Evolutionary conservation across 2,888 invertebrate genomes (phyloP), one percentile per base, ranked within the genome.

Genomic region (Lacanobia wlatinum): DNA sequence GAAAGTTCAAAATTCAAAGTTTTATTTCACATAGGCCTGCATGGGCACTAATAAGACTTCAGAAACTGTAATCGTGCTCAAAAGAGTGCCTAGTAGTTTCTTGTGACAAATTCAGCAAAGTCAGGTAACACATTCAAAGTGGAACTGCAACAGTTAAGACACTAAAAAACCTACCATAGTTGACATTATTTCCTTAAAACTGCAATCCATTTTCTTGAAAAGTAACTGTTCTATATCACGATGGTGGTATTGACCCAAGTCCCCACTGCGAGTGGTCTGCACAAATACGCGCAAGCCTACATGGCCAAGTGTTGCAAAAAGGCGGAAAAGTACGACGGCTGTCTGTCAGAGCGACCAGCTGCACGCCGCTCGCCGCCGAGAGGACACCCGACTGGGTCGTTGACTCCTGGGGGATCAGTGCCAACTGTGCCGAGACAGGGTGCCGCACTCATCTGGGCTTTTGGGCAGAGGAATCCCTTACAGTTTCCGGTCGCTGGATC

Each of bases 351-450:
- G 62, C 70, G 23, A 60, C 73, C 80, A 76, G 80, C 69, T 73
- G 78, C 73, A 55, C 55, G 61, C 48, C 72, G 67, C 28, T 28
- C 28, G 68, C 52, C 70, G 64, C 66, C 63, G 34, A 34, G 28
- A 73, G 73, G 84, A 71, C 69, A 73, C 59, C 61, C 64, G 61
- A 62, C 59, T 50, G 55, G 84, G 82, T 84, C 83, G 71, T 70
- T 85, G 85, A 85, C 83, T 62, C 53, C 55, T 55, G 7, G 61
- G 50, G 66, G 40, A 38, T 46, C 21, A 16, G n/a, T 8, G 21
- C 16, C 56, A 52, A 69, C 43, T 43, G 43, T 43, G 43, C 43
- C 14, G 43, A 43, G 64, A 65, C 75, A 52, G 55, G 38, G 56
- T 72, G 72, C 53, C 76, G 61, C 56, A 28, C 46, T 74, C 78